Evolutionary conservation across 2,888 invertebrate genomes (phyloP).

Genomic region (Galerucella calmariensis): DNA sequence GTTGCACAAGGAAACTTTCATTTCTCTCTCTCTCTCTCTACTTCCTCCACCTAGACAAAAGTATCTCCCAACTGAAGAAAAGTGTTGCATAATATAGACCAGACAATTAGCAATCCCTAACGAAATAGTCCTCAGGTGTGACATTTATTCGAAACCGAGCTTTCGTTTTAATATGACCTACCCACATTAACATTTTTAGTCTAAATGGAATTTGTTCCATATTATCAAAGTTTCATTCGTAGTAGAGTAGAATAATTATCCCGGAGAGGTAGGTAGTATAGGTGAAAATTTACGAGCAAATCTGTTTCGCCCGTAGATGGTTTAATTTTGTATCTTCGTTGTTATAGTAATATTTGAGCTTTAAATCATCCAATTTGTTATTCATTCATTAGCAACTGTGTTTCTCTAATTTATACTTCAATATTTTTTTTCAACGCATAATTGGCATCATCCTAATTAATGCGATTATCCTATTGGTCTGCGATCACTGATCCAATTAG

Average conservation of each 20-base stretch:
- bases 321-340: constrained; percentile 25
- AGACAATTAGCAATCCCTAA: too few species aligned
- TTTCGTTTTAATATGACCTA: constrained; percentile 19
- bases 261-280: constrained; percentile 7
- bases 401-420: not conserved
- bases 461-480: too few species aligned
- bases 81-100: too few species aligned
- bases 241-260: constrained; percentile 26
- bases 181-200: constrained; percentile 27
- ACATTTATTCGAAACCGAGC: too few species aligned
- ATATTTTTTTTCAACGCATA: too few species aligned
- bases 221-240: constrained; percentile 33
- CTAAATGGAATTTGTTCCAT: constrained; percentile 15
- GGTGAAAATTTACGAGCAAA: constrained; percentile 26
- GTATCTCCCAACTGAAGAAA: too few species aligned
- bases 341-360: constrained; percentile 21
- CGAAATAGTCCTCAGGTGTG: too few species aligned
- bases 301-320: constrained; percentile 25
- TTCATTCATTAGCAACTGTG: not conserved
- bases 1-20: too few species aligned
- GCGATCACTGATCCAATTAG: too few species aligned
- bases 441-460: too few species aligned
- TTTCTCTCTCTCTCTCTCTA: too few species aligned
- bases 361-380: constrained; percentile 2
- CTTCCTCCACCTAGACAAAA: too few species aligned